A percentile compares a stretch with the other conserved stretches of the same genome.
phyloP scores from a whole-genome alignment of 2,888 invertebrate species.

The Dynastes tityus region DNA sequence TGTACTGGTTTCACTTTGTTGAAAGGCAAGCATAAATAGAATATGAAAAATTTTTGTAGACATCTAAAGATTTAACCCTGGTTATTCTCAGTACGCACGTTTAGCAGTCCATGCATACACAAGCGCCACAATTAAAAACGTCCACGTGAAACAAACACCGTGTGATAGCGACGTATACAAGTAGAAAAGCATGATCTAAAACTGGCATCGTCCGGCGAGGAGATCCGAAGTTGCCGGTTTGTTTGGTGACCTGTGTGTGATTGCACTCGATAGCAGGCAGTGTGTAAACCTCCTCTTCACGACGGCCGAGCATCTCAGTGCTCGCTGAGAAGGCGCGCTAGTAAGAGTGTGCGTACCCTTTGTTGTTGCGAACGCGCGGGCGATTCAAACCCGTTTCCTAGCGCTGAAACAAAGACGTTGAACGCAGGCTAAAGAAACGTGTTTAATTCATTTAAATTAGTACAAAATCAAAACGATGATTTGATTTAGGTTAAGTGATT shows the following conservation, averaged over 20 bases:
- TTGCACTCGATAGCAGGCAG: conserved; percentile 33
- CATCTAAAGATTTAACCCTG: no score
- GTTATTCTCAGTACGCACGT: no score
- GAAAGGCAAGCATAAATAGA: no score
- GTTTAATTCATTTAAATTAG: no score
- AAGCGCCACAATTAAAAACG: no score
- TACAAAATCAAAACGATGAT: no score
- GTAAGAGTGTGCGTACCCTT: background rate
- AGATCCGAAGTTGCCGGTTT: conserved; percentile 37
- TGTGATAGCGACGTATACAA: no score
- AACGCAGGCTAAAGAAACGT: no score
- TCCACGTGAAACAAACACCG: no score
- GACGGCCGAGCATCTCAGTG: background rate
- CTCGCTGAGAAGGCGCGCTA: conserved; percentile 8
- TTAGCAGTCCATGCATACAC: background rate
- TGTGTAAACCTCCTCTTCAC: conserved; percentile 24
- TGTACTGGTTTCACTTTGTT: no score
- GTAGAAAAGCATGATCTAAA: conserved; percentile 3
- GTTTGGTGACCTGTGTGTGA: conserved; percentile 42
- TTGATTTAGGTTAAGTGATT: no score
- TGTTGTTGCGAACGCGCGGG: background rate
- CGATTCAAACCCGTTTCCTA: background rate
- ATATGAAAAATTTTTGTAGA: no score
- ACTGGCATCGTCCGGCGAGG: conserved; percentile 1
- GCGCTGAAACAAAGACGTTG: background rate